Percentiles rank a stretch among this genome's conserved stretches.
Evolutionary conservation across 2,113 vertebrate species (phyloP).

Genomic region (Columba janthina): DNA sequence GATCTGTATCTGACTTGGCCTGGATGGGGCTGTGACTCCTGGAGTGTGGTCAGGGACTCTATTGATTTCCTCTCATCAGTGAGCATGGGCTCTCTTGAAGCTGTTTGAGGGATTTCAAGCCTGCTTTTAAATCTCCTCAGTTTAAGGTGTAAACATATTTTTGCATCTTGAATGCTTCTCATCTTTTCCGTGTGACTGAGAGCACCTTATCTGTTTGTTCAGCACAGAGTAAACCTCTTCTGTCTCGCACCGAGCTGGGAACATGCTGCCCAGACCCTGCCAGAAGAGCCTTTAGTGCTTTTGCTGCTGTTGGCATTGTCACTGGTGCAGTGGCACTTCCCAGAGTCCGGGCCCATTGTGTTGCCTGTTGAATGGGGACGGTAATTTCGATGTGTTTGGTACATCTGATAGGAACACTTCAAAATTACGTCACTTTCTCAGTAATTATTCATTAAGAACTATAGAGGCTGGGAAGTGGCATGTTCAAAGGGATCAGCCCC

Average conservation of each 20-base stretch:
- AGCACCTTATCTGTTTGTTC: not conserved
- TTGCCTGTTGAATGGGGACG: not conserved
- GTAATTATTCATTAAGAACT: not conserved
- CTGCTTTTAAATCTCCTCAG: not conserved
- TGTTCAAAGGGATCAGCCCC: not conserved
- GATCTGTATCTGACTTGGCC: not conserved
- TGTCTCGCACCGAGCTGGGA: not conserved
- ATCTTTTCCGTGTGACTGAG: not conserved
- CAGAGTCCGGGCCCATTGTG: not conserved
- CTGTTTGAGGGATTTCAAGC: not conserved
- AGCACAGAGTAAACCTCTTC: not conserved
- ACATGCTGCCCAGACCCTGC: not conserved
- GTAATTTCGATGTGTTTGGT: not conserved
- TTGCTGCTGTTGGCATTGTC: not conserved
- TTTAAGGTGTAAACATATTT: not conserved
- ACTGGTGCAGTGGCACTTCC: fast-evolving
- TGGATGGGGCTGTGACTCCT: not conserved
- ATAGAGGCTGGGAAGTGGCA: not conserved
- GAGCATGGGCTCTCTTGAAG: not conserved
- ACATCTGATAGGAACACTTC: not conserved
- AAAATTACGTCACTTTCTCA: not conserved
- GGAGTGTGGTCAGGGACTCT: not conserved
- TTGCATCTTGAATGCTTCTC: not conserved
- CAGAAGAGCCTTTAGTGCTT: not conserved
- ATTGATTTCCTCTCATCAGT: not conserved